Evolutionary conservation across 2,113 vertebrate species (phyloP), one percentile per base, ranked within the genome.

Genomic region (Isichthys henryi): DNA sequence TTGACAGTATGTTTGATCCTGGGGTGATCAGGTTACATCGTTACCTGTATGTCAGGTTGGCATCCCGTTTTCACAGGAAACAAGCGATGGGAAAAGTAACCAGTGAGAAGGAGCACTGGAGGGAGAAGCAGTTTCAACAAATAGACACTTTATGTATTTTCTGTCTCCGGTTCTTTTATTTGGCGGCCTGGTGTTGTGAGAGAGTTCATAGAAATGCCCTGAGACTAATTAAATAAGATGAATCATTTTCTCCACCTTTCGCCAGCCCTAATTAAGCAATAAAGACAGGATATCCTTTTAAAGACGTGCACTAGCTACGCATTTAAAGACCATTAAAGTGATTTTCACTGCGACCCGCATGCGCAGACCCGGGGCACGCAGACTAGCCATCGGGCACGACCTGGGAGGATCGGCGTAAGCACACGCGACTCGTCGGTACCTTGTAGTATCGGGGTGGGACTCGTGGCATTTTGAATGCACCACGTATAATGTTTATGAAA

Each of bases 241-340:
- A 93, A 83, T 88, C 53, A 70, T 43, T 15, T 49, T 66, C 58
- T 48, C 56, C 56, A 86, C 92, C 91, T 93, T 94, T 93, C 93
- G 91, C 88, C 84, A 90, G 88, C 92, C 91, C 93, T 94, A 94
- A 95, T 95, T 93, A 95, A 94, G 90, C 93, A 89, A 92, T 95
- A 94, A 95, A 95, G 92, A 93, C 92, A 91, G 90, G 89, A 88
- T n/a, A 43, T 4, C n/a, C 45, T 88, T 89, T 48, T 11, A 89
- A 52, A 82, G 87, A 90, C 27, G 74, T 62, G 52, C 35, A 90
- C 5, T 88, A 39, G 86, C 43, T 77, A 3, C 43, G 31, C 89
- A 58, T 49, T 74, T 86, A 50, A 45, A 86, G 31, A 62, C 87
- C 74, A 84, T 84, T 89, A 89, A 86, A 56, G 87, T 52, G 39